A percentile compares a stretch with the other conserved stretches of the same genome.
phyloP scores from a whole-genome alignment of 2,888 invertebrate species.

The Arge pagana region DNA sequence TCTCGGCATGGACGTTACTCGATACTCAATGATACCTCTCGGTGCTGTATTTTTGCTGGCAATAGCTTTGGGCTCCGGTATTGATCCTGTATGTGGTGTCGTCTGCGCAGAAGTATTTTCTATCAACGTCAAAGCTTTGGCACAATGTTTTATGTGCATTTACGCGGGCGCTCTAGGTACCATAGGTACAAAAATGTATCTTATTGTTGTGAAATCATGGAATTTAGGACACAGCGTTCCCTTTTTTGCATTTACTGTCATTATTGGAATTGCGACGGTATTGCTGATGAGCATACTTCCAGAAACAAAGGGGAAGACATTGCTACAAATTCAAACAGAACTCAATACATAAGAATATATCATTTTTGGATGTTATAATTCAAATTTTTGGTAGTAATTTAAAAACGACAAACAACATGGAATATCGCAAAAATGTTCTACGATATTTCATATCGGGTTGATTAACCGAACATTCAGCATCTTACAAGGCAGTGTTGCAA shows the following conservation, averaged over 20 bases:
- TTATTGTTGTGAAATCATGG: constrained; percentile 36
- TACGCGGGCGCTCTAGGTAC: constrained; percentile 30
- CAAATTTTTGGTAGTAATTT: too few relatives aligned
- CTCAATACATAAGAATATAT: constrained; percentile 35
- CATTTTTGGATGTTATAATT: too few relatives aligned
- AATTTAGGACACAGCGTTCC: constrained; percentile 38
- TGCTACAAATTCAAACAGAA: constrained; percentile 40
- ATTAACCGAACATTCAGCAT: too few relatives aligned
- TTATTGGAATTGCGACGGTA: constrained; percentile 28
- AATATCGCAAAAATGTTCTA: too few relatives aligned
- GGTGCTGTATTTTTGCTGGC: constrained; percentile 35
- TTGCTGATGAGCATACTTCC: constrained; percentile 32
- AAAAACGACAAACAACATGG: too few relatives aligned
- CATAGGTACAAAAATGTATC: constrained; percentile 34
- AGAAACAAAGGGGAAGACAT: constrained; percentile 44
- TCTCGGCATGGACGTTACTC: constrained; percentile 26
- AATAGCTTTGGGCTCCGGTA: constrained; percentile 37
- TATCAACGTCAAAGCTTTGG: constrained; percentile 38
- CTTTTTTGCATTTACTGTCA: constrained; percentile 32
- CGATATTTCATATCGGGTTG: too few relatives aligned
- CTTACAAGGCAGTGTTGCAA: too few relatives aligned
- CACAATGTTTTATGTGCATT: constrained; percentile 31
- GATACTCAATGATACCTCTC: constrained; percentile 33
- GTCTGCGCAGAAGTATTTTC: constrained; percentile 40
- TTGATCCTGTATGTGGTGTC: constrained; percentile 33